Conservation (phyloP, 2,888 invertebrate species). For the Poecilus cupreus region DNA sequence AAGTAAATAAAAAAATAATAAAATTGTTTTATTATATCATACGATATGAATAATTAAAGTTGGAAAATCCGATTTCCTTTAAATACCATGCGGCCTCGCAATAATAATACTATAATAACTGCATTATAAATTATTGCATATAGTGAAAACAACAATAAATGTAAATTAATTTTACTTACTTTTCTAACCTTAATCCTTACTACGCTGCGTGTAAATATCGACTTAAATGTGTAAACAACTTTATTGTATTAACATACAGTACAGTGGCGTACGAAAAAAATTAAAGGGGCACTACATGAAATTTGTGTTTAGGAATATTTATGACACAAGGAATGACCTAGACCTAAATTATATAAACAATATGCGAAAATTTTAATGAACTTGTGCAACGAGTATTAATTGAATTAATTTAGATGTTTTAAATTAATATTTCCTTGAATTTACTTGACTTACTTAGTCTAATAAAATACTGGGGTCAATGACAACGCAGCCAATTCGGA, state of each 20-base stretch:
- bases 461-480: too few species aligned
- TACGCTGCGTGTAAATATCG: conserved; percentile 10
- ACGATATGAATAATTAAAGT: conserved; percentile 6
- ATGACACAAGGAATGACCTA: background rate
- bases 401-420: too few species aligned
- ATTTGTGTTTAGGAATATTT: background rate
- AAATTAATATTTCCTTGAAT: too few species aligned
- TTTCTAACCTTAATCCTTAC: background rate
- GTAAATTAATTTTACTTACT: conserved; percentile 18
- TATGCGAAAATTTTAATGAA: too few species aligned
- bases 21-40: conserved; percentile 12
- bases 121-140: conserved; percentile 14
- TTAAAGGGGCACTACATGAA: background rate
- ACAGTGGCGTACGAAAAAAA: background rate
- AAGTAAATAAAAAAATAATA: too few species aligned
- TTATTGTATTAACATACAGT: background rate
- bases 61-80: conserved; percentile 37
- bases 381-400: too few species aligned
- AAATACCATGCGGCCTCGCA: background rate
- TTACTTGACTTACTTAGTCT: too few species aligned
- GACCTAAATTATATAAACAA: background rate
- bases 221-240: conserved; percentile 40
- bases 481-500: too few species aligned
- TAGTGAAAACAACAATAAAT: conserved; percentile 34
- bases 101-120: background rate